phyloP scores from a whole-genome alignment of 1,140 invertebrate genomes.

The Semibalanus balanoides region DNA sequence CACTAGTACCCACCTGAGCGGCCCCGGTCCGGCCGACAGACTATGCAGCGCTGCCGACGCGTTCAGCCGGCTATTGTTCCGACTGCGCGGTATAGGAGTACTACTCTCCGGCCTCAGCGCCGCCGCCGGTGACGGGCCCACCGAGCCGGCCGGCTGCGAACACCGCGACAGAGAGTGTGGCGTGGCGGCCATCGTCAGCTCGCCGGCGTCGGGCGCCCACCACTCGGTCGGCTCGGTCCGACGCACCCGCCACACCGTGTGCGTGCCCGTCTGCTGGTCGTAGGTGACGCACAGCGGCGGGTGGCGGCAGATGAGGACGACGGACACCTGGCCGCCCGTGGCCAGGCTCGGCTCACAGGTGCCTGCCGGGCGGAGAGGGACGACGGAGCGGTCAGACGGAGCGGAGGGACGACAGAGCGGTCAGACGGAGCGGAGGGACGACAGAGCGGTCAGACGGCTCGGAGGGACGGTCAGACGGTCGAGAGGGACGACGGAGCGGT shows the following conservation, averaged over 20 bases:
- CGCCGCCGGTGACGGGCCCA: background rate
- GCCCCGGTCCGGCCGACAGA: background rate
- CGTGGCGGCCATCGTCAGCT: background rate
- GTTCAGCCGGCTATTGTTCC: background rate
- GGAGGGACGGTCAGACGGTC: too few relatives aligned
- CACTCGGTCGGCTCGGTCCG: background rate
- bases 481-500: too few relatives aligned
- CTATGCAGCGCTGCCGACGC: background rate
- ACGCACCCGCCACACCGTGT: background rate
- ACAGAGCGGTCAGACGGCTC: too few relatives aligned
- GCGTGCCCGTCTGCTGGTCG: background rate
- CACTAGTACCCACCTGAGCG: background rate
- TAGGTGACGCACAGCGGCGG: background rate
- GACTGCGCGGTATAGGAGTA: background rate
- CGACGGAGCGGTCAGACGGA: too few relatives aligned
- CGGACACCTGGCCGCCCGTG: background rate
- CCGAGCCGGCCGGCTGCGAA: background rate
- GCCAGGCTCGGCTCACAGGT: background rate
- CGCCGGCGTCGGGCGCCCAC: background rate
- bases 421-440: too few relatives aligned
- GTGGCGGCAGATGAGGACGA: background rate
- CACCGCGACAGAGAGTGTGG: background rate
- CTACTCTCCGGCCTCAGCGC: background rate
- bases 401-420: too few relatives aligned
- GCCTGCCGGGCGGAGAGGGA: background rate